Evolutionary conservation across 2,113 vertebrate genomes (phyloP).

Genomic region (Numida meleagris): DNA sequence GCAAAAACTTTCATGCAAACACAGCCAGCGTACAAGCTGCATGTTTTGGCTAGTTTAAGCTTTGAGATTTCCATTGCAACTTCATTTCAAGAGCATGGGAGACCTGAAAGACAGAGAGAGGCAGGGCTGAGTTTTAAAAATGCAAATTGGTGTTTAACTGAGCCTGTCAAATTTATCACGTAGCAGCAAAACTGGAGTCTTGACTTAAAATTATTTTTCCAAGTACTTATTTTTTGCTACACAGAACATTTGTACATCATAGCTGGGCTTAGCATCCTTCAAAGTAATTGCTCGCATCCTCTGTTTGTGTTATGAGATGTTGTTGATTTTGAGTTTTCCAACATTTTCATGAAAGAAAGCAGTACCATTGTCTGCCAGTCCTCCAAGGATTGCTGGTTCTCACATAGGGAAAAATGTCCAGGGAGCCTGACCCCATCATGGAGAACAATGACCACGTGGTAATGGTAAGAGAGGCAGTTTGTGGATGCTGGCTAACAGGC

Average conservation of each 20-base stretch:
- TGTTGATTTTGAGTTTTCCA: neutral
- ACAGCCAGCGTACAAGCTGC: fast-evolving
- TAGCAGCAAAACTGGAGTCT: neutral
- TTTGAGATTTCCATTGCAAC: neutral
- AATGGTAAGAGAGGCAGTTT: neutral
- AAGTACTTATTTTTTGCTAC: neutral
- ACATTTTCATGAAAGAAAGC: neutral
- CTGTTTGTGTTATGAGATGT: fast-evolving
- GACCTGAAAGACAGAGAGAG: neutral
- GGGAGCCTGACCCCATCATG: neutral
- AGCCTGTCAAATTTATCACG: too few relatives aligned
- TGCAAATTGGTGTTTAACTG: fast-evolving
- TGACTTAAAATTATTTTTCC: neutral
- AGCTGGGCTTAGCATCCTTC: neutral
- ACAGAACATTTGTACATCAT: fast-evolving
- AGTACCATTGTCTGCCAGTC: neutral
- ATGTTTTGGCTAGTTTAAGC: fast-evolving
- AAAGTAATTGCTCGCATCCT: neutral
- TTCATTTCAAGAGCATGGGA: neutral
- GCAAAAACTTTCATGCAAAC: fast-evolving
- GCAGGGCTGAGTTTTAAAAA: too few relatives aligned
- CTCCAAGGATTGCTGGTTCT: neutral
- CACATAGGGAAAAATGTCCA: neutral
- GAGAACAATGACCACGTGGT: neutral
- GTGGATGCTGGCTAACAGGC: neutral